phyloP scores from a whole-genome alignment of 2,113 vertebrate genomes.

The Megaceryle torquata region DNA sequence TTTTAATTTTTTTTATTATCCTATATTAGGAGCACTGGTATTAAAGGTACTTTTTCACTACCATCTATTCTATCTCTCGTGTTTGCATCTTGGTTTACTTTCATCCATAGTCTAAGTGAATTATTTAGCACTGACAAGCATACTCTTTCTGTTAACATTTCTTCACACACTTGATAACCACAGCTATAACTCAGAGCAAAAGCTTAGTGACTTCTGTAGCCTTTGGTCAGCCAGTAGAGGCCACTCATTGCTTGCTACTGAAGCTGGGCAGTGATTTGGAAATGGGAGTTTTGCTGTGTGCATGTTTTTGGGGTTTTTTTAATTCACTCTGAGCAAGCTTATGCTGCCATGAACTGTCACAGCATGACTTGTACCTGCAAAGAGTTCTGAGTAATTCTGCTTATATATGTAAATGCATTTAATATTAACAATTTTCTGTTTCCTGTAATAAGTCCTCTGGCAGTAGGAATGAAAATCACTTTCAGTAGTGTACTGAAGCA shows the following conservation, averaged over 20 bases:
- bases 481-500: background rate
- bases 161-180: background rate
- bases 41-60: background rate
- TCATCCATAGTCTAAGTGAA: background rate
- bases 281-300: background rate
- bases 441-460: background rate
- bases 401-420: background rate
- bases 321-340: background rate
- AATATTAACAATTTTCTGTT: background rate
- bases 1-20: background rate
- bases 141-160: background rate
- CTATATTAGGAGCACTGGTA: rapidly evolving
- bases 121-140: background rate
- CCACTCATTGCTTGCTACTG: constrained; percentile 92
- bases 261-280: constrained; percentile 52
- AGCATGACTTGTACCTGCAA: background rate
- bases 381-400: background rate
- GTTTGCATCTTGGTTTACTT: background rate
- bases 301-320: background rate
- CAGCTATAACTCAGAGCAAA: background rate
- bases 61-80: background rate
- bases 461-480: background rate
- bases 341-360: background rate
- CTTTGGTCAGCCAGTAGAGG: constrained; percentile 95
- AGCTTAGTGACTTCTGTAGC: constrained; percentile 78